Evolutionary conservation across 2,888 invertebrate genomes (phyloP), one percentile per base, ranked within the genome.

Genomic region (Merodon equestris): DNA sequence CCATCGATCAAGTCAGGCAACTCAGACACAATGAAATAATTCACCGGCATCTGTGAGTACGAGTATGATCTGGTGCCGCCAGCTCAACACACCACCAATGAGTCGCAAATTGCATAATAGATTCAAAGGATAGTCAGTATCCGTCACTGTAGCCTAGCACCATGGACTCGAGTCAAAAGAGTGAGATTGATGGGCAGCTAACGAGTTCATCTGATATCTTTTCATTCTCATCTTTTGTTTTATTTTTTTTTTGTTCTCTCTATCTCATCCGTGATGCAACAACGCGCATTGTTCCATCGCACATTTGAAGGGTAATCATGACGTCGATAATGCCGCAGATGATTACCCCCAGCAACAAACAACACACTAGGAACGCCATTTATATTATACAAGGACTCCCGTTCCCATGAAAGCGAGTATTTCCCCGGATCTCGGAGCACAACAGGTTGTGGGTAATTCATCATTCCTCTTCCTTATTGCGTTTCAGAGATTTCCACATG

Each of bases 71-170:
- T 40, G 2, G n/a, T 40, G 9, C 40, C 40, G 3, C 51, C 14
- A 17, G 34, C 17, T 13, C 15, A 36, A 34, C 17, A 45, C 61
- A 60, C 47, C 73, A 19, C 38, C 51, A 57, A 63, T 56, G 74
- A 75, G 63, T 75, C 68, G 51, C 51, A 75, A 75, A 75, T 75
- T 68, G 68, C 74, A 75, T 68, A 68, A 75, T 75, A 75, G 57
- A 68, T 68, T 68, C 51, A 9, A 15, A 68, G 51, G 68, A 68
- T 60, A 66, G 44, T 44, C 56, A 58, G 58, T 38, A 14, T 44
- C 42, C 67, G 51, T 50, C 50, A 44, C 27, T 27, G 27, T 27
- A 51, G 19, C 34, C 45, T 15, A 10, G 14, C 38, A 51, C 27
- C 53, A 14, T 2, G 13, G 1, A 14, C 34, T 17, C 12, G 34